Conservation (phyloP, 2,888 invertebrate species). For the Stenodema calcarata region DNA sequence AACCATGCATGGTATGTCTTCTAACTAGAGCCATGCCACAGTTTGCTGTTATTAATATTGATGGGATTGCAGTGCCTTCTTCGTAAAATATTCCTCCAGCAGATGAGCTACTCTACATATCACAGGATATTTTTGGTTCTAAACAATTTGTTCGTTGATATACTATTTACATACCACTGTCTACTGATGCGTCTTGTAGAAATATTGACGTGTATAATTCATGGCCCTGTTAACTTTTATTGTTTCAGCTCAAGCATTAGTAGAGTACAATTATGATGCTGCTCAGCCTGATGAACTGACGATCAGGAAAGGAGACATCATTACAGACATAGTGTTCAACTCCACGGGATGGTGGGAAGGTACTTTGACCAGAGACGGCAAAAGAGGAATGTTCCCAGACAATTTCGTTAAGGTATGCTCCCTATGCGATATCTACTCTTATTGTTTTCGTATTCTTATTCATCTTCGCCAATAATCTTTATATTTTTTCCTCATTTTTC, state of each 20-base stretch:
- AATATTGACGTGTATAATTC: no score
- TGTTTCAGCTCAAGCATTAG: slow-evolving; percentile 76
- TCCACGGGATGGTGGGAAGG: slow-evolving; percentile 99
- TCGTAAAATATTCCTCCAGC: no score
- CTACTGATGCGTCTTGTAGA: no score
- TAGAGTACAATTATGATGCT: slow-evolving; percentile 85
- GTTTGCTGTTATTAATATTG: no score
- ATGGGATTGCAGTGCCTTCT: no score
- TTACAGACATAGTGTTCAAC: slow-evolving; percentile 82
- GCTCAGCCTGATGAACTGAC: slow-evolving; percentile 90
- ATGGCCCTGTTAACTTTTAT: background rate
- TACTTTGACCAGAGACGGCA: slow-evolving; percentile 81
- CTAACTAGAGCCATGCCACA: no score
- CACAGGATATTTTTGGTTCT: no score
- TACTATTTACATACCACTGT: no score
- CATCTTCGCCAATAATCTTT: background rate
- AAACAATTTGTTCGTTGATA: no score
- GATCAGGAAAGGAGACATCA: slow-evolving; percentile 85
- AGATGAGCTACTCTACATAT: no score
- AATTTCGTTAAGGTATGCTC: slow-evolving; percentile 82
- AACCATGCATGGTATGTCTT: no score
- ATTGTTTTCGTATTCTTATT: no score
- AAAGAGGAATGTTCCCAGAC: slow-evolving; percentile 93
- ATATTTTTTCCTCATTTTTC: background rate
- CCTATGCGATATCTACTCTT: background rate